These are phyloP conservation scores for Epinotia bilunana DNA, from an alignment of 2,888 invertebrate species.

Conservation along the genomic window DNA sequence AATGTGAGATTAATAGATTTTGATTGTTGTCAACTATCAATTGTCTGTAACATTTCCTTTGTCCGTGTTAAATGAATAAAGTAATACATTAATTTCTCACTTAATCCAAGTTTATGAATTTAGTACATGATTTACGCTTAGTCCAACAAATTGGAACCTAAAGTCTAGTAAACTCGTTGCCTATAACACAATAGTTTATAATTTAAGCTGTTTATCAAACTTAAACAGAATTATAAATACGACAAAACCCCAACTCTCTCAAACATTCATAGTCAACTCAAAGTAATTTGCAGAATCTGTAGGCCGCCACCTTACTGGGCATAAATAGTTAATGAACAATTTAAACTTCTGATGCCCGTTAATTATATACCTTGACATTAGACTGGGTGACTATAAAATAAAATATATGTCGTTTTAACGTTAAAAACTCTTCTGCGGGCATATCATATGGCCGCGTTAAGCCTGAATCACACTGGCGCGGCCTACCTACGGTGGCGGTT, in stretches of 20 bases:
- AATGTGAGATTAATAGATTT: too few species aligned
- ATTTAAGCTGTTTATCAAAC: neutral
- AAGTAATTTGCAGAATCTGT: slow-evolving; percentile 9
- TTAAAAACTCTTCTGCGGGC: too few species aligned
- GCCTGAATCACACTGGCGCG: too few species aligned
- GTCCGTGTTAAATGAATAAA: too few species aligned
- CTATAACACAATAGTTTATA: neutral
- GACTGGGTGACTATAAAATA: neutral
- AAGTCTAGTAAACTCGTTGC: neutral
- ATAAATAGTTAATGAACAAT: slow-evolving; percentile 17
- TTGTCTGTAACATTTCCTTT: too few species aligned
- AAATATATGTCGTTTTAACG: neutral
- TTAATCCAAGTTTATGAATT: too few species aligned
- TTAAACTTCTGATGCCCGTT: slow-evolving; percentile 6
- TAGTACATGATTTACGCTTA: too few species aligned
- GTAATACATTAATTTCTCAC: too few species aligned
- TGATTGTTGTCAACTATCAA: too few species aligned
- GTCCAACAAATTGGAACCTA: too few species aligned
- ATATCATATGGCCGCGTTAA: too few species aligned
- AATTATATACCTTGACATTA: neutral
- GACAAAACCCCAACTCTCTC: neutral
- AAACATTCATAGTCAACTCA: slow-evolving; percentile 12
- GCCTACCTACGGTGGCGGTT: too few species aligned
- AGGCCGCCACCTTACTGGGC: neutral
- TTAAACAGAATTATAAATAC: slow-evolving; percentile 1